A percentile compares a stretch with the other conserved stretches of the same genome.
These are phyloP conservation scores for Sclerodermus sp. DNA, from an alignment of 2,888 invertebrate genomes.

Conservation along the genomic window DNA sequence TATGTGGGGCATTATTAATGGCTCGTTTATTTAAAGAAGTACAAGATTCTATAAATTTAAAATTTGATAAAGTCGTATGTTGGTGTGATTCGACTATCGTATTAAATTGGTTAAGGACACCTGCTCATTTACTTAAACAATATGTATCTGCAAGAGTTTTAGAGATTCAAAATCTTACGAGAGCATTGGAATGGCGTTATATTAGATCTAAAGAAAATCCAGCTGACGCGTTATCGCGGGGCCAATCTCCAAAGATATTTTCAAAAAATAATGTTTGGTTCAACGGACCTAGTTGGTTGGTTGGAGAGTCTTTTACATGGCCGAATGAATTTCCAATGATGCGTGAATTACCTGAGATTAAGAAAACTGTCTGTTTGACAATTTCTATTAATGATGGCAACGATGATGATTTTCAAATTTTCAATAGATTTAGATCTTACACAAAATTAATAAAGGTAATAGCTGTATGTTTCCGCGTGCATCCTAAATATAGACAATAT, in stretches of 20 bases:
- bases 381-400: too few species aligned
- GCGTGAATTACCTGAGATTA: neutral
- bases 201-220: conserved; percentile 21
- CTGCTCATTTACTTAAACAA: neutral
- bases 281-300: too few species aligned
- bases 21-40: neutral
- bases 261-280: neutral
- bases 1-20: conserved; percentile 20
- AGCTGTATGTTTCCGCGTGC: neutral
- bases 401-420: too few species aligned
- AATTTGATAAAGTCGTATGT: neutral
- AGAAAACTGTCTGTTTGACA: neutral
- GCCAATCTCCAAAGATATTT: conserved; percentile 4
- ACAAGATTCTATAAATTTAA: neutral
- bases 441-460: too few species aligned
- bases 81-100: conserved; percentile 7
- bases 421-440: too few species aligned
- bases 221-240: conserved; percentile 25
- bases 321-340: neutral
- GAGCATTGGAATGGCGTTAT: conserved; percentile 13
- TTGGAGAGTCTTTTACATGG: neutral
- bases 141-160: conserved; percentile 1
- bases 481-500: too few species aligned
- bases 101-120: neutral
- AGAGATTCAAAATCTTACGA: neutral